Conservation (phyloP, 2,888 invertebrate species). For the Ceriagrion tenellum region DNA sequence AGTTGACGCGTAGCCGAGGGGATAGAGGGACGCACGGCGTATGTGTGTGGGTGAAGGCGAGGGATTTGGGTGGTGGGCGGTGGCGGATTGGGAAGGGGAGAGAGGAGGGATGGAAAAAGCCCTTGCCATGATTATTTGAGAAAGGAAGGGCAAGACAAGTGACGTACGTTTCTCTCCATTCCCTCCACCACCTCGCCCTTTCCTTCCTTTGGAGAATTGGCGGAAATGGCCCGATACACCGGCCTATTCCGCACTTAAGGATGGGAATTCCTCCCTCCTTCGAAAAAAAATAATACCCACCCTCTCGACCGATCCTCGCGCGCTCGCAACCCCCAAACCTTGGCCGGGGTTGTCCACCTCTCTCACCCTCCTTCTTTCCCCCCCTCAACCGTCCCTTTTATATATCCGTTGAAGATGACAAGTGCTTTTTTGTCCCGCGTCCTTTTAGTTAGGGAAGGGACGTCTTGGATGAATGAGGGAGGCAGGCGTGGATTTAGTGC, state of each 20-base stretch:
- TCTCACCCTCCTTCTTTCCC: not conserved
- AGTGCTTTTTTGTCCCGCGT: slow-evolving; percentile 43
- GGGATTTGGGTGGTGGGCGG: not conserved
- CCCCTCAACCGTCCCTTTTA: slow-evolving; percentile 21
- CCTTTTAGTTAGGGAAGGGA: slow-evolving; percentile 46
- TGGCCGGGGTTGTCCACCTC: not conserved
- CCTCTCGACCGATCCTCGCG: not conserved
- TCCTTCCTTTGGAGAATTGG: slow-evolving; percentile 7
- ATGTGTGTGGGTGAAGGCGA: not conserved
- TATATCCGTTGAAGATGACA: slow-evolving; percentile 60
- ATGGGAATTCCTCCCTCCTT: not conserved
- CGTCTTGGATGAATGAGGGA: slow-evolving; percentile 23
- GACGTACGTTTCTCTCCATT: slow-evolving; percentile 15
- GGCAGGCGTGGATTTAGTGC: slow-evolving; percentile 3
- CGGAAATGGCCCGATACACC: slow-evolving; percentile 28
- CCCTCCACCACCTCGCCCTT: not conserved
- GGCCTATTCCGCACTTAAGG: slow-evolving; percentile 38
- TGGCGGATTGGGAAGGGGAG: not conserved
- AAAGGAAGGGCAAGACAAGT: not conserved
- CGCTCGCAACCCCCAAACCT: not conserved
- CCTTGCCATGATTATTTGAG: slow-evolving; percentile 40
- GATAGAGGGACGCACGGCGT: not conserved
- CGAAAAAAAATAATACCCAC: not conserved
- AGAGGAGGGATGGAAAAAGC: not conserved
- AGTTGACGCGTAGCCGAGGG: not conserved